These are phyloP conservation scores for Agrochola circellaris DNA, from an alignment of 2,888 invertebrate species.

Conservation along the genomic window DNA sequence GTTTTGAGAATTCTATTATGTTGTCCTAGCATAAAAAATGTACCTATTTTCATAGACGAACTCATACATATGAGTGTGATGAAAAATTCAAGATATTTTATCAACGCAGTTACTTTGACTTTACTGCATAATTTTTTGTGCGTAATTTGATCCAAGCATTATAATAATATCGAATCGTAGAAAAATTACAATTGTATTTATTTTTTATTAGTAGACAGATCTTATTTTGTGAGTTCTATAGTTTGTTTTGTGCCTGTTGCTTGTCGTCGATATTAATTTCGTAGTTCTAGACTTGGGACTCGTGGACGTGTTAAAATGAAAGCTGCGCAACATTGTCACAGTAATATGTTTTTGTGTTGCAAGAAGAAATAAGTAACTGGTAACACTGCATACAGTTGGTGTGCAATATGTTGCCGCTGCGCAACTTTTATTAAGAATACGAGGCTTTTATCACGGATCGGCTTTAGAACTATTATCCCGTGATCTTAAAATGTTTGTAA, in stretches of 20 bases:
- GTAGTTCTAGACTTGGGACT: not conserved
- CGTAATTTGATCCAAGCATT: not conserved
- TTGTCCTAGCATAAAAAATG: constrained; percentile 19
- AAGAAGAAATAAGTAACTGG: not conserved
- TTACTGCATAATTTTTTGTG: constrained; percentile 7
- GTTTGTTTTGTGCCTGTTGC: constrained; percentile 21
- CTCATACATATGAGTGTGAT: constrained; percentile 12
- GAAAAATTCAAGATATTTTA: constrained; percentile 43
- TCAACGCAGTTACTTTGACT: constrained; percentile 13
- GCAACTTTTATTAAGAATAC: not conserved
- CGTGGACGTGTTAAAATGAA: not conserved
- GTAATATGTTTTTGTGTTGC: not conserved
- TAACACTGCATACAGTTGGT: not conserved
- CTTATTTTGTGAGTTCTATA: constrained; percentile 55
- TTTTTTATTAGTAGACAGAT: constrained; percentile 59
- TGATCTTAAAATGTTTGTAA: constrained; percentile 13
- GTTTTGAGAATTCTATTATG: constrained; percentile 18
- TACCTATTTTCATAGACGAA: constrained; percentile 55
- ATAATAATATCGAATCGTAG: constrained; percentile 42
- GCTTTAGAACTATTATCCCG: constrained; percentile 13
- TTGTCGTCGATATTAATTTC: constrained; percentile 10
- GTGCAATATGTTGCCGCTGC: not conserved
- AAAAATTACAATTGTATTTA: constrained; percentile 66
- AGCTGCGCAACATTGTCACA: not conserved
- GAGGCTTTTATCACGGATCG: constrained; percentile 7